phyloP scores from a whole-genome alignment of 2,888 invertebrate genomes.

The Chaetogeoica ovagalla region DNA sequence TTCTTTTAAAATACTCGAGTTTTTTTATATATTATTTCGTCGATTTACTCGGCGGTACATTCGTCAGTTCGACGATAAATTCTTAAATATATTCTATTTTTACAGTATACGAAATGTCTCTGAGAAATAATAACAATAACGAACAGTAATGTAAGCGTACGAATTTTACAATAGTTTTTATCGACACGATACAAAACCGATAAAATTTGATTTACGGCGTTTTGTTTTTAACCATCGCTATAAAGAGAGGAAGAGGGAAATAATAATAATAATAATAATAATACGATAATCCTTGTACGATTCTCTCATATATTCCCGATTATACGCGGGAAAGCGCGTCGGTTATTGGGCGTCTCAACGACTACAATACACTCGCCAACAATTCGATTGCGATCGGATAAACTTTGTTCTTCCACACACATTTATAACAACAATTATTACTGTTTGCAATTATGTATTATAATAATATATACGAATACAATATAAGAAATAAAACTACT shows the following conservation, averaged over 20 bases:
- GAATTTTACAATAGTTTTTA: neutral
- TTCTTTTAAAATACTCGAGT: too few relatives aligned
- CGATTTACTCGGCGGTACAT: too few relatives aligned
- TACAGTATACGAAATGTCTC: too few relatives aligned
- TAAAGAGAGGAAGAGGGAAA: too few relatives aligned
- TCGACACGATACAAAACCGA: neutral
- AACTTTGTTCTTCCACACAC: conserved; percentile 5
- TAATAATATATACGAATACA: neutral
- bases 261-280: too few relatives aligned
- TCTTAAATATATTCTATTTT: too few relatives aligned
- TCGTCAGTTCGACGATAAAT: too few relatives aligned
- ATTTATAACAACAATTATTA: conserved; percentile 11
- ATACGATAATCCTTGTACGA: neutral
- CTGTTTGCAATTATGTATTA: neutral
- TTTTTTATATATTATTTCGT: too few relatives aligned
- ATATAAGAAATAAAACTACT: conserved; percentile 13
- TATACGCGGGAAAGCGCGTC: neutral
- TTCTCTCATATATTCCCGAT: neutral
- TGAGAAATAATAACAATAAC: too few relatives aligned
- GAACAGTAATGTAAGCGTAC: too few relatives aligned
- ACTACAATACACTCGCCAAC: neutral
- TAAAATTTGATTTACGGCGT: neutral
- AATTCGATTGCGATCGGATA: conserved; percentile 34
- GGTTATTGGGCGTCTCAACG: conserved; percentile 11
- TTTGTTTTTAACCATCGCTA: neutral